These are phyloP conservation scores for Nudaria mundana DNA, from an alignment of 2,888 invertebrate species.

Conservation along the genomic window DNA sequence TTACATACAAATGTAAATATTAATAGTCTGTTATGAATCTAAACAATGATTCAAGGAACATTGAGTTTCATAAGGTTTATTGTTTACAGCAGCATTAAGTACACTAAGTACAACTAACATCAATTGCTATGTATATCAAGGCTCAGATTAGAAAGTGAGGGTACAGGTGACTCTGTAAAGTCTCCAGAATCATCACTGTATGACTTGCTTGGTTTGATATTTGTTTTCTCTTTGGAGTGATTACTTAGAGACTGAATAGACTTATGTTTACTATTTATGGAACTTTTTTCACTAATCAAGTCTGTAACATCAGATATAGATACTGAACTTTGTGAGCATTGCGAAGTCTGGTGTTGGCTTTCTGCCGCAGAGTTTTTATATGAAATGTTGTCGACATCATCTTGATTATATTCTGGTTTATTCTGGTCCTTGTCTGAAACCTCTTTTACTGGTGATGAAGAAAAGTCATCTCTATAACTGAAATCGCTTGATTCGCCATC, in stretches of 20 bases:
- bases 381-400: constrained; percentile 31
- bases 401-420: constrained; percentile 25
- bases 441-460: constrained; percentile 45
- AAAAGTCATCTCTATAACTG: constrained; percentile 67
- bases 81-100: constrained; percentile 16
- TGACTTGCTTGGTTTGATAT: constrained; percentile 38
- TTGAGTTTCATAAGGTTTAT: constrained; percentile 18
- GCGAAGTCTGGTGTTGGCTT: constrained; percentile 54
- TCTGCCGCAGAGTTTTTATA: constrained; percentile 39
- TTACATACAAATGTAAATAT: too few species aligned
- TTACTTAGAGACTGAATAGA: constrained; percentile 29
- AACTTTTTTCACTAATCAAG: constrained; percentile 65
- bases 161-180: constrained; percentile 68
- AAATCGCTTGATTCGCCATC: constrained; percentile 59
- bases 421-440: constrained; percentile 23
- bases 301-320: constrained; percentile 74
- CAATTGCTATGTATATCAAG: constrained; percentile 72
- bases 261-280: constrained; percentile 38
- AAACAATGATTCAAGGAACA: constrained; percentile 20
- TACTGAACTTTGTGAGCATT: constrained; percentile 62
- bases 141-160: constrained; percentile 71
- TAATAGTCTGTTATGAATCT: too few species aligned
- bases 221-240: constrained; percentile 35
- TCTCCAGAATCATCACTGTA: constrained; percentile 67
- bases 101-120: constrained; percentile 2